Percentiles rank a stretch among this genome's conserved stretches.
Conservation (phyloP, 2,113 vertebrate genomes). For the Pterophyllum scalare region DNA sequence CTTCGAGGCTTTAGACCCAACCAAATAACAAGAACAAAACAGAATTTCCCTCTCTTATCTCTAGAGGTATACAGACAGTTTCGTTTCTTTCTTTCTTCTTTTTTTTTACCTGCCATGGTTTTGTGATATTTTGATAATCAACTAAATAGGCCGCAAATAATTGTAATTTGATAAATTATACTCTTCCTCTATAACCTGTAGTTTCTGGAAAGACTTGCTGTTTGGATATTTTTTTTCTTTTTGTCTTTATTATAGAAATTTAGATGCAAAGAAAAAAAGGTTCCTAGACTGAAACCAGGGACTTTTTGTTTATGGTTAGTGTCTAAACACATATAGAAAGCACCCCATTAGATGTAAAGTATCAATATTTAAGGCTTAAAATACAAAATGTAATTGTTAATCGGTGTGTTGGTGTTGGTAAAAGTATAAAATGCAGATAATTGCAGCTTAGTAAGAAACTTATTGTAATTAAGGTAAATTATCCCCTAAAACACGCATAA, state of each 20-base stretch:
- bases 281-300: neutral
- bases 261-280: neutral
- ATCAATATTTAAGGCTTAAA: neutral
- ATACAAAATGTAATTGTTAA: neutral
- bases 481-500: neutral
- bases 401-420: neutral
- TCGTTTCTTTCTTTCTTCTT: neutral
- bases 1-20: conserved; percentile 7
- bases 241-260: neutral
- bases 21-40: conserved; percentile 18
- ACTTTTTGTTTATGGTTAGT: neutral
- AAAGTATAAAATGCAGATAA: neutral
- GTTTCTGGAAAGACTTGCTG: neutral
- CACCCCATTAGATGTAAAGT: neutral
- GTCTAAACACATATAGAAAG: neutral
- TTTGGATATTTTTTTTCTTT: neutral
- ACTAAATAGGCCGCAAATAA: neutral
- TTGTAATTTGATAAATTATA: neutral
- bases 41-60: conserved; percentile 9
- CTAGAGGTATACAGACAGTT: neutral
- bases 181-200: neutral
- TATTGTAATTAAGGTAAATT: conserved; percentile 3
- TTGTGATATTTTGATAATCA: neutral
- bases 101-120: neutral
- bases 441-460: neutral